These are phyloP conservation scores for Volucella bombylans DNA, from an alignment of 2,888 invertebrate species.

Conservation along the genomic window DNA sequence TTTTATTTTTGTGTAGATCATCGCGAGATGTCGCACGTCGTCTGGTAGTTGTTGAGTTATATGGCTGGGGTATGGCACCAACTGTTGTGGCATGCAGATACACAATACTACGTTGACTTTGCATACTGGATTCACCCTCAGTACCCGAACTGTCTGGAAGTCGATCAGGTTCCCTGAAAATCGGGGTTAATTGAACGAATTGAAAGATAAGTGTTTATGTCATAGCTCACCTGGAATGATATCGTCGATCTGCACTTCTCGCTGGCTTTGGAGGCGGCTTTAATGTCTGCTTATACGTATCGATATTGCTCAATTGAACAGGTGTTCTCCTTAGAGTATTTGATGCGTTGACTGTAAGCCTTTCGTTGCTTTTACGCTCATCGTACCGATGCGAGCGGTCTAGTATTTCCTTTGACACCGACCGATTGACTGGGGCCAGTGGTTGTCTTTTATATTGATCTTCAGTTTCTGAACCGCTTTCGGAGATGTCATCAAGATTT, in stretches of 20 bases:
- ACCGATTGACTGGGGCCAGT: conserved; percentile 74
- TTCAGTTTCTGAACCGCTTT: conserved; percentile 82
- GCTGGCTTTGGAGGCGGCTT: conserved; percentile 82
- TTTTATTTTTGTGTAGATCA: conserved; percentile 85
- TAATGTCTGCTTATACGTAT: conserved; percentile 74
- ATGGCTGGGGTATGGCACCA: conserved; percentile 92
- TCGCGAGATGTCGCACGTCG: conserved; percentile 88
- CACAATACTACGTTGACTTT: conserved; percentile 92
- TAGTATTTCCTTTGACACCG: conserved; percentile 76
- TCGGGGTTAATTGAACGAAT: background rate
- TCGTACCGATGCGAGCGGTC: conserved; percentile 77
- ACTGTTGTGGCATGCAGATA: conserved; percentile 94
- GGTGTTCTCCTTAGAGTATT: conserved; percentile 71
- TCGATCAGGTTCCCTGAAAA: conserved; percentile 80
- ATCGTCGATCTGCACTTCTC: conserved; percentile 80
- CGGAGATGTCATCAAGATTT: conserved; percentile 82
- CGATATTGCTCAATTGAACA: conserved; percentile 64
- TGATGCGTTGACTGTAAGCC: conserved; percentile 67
- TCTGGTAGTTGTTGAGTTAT: conserved; percentile 84
- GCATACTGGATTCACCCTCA: conserved; percentile 90
- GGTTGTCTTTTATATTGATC: conserved; percentile 78
- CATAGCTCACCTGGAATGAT: conserved; percentile 76
- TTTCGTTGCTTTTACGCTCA: conserved; percentile 77
- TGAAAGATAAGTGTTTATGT: background rate
- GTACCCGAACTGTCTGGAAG: conserved; percentile 84